Evolutionary conservation across 2,797 vertebrate genomes (phyloP), one percentile per base, ranked within the genome.

Genomic region (Numenius phaeopus): DNA sequence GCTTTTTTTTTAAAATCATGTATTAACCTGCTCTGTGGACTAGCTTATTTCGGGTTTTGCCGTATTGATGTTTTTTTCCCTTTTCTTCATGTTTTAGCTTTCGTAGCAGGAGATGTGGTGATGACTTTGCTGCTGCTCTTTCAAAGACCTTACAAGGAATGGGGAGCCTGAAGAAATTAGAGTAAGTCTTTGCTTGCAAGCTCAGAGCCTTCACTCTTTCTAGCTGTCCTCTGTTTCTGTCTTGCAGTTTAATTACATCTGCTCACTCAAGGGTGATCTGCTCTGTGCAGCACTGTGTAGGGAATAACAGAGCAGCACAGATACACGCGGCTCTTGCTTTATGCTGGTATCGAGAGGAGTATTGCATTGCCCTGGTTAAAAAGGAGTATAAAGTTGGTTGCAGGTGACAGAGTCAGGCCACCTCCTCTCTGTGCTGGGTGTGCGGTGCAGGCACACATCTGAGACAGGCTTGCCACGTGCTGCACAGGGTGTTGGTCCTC

Each of bases 101-200:
- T 97, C 98, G 97, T 49, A 98, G 99, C 84, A 98, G 99, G 72
- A 99, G 98, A 72, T 99, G 98, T 47, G 98, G 98, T 0, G 97
- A 99, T 42, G 98, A 95, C 82, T 99, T 99, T 97, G 99, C 99
- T 18, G 98, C 98, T 96, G 98, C 98, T 90, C 97, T 99, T 91
- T 98, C 98, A 18, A 97, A 93, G 76, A 96, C 94, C 89, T 92
- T 99, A 90, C 97, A 71, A 7, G 97, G 97, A 66, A 98, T 99
- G 92, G 71, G 54, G 84, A 96, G 11, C 54, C 97, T 99, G 96
- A 98, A 96, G 96, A 99, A 97, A 69, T 95, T 99, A 6, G 98
- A 98, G 99, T 99, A 98, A 98, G 99, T 97, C 46, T 78, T 83
- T 72, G 10, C 40, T 97, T 81, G 37, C 20, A 22, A 13, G 21